Evolutionary conservation across 2,888 invertebrate species (phyloP).

Genomic region (Leucophenga montana): DNA sequence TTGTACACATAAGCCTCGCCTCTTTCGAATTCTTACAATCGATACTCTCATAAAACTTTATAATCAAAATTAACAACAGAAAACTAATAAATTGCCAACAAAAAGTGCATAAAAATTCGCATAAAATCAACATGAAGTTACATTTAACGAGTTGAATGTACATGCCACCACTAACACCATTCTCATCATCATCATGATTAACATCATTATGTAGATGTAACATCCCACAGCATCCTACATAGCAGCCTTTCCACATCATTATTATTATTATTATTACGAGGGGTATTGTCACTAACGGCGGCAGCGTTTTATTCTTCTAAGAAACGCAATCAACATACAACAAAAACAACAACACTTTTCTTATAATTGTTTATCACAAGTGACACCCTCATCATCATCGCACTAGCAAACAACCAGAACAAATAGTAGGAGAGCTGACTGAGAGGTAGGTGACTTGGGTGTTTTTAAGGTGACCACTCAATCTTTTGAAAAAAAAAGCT

Average conservation of each 20-base stretch:
- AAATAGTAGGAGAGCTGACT: not conserved
- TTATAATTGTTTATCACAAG: constrained; percentile 38
- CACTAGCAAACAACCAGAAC: not conserved
- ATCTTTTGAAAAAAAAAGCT: no score
- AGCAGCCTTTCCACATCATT: no score
- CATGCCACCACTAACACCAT: constrained; percentile 21
- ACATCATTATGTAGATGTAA: no score
- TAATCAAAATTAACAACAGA: constrained; percentile 4
- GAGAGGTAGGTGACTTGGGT: not conserved
- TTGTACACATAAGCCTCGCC: no score
- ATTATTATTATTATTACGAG: no score
- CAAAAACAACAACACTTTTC: constrained; percentile 28
- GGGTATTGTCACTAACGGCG: no score
- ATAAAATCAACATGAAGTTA: constrained; percentile 41
- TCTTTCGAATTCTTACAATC: not conserved
- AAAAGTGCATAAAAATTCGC: constrained; percentile 40
- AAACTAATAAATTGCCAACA: not conserved
- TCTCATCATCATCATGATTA: constrained; percentile 18
- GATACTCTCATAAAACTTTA: constrained; percentile 8
- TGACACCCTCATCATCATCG: constrained; percentile 23
- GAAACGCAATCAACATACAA: constrained; percentile 9
- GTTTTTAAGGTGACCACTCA: no score
- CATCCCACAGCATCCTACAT: no score
- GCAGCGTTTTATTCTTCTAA: not conserved
- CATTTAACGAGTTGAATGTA: constrained; percentile 17